phyloP scores from a whole-genome alignment of 1,140 invertebrate species.

The Diorhabda carinulata region DNA sequence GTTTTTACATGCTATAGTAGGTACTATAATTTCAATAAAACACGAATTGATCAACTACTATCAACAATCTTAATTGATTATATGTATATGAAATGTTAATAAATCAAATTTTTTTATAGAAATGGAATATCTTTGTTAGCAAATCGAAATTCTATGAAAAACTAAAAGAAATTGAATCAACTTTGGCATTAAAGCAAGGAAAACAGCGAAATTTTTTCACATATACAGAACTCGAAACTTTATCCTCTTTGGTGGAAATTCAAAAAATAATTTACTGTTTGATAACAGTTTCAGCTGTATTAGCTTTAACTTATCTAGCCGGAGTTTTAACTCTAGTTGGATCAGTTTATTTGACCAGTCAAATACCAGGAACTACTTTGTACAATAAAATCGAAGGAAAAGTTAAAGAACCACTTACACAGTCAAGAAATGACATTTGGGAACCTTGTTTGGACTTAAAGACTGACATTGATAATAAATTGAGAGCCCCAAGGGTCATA shows the following conservation, averaged over 20 bases:
- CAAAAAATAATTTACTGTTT: slow-evolving; percentile 54
- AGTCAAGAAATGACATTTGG: neutral
- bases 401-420: neutral
- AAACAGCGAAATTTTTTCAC: slow-evolving; percentile 72
- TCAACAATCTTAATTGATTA: too few species aligned
- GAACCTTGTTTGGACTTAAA: neutral
- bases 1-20: slow-evolving; percentile 87
- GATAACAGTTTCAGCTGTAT: slow-evolving; percentile 60
- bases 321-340: slow-evolving; percentile 67
- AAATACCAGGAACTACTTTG: slow-evolving; percentile 52
- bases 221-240: slow-evolving; percentile 71
- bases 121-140: slow-evolving; percentile 78
- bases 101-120: slow-evolving; percentile 52
- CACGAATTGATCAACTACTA: too few species aligned
- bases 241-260: slow-evolving; percentile 56
- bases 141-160: slow-evolving; percentile 67
- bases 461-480: slow-evolving; percentile 11
- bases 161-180: slow-evolving; percentile 63
- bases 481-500: slow-evolving; percentile 25
- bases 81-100: too few species aligned
- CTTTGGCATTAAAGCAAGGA: slow-evolving; percentile 68
- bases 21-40: slow-evolving; percentile 31
- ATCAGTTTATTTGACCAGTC: slow-evolving; percentile 62
- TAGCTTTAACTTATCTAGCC: slow-evolving; percentile 67
- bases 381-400: slow-evolving; percentile 22